Conservation (phyloP, 2,797 vertebrate species). For the Poliocrania exsul region DNA sequence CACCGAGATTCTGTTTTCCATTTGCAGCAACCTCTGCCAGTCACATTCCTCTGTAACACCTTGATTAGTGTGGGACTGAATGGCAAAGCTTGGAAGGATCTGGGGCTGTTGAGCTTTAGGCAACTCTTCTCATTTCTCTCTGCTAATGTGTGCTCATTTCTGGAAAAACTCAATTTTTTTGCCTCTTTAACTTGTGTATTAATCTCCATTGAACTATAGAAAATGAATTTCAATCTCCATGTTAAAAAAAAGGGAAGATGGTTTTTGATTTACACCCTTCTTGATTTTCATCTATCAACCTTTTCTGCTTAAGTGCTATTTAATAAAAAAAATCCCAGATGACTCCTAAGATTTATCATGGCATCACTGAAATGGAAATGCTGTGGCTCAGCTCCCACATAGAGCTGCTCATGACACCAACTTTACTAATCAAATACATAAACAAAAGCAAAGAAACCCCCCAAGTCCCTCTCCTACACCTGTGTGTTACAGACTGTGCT, state of each 20-base stretch:
- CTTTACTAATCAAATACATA: not conserved
- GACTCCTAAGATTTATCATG: not conserved
- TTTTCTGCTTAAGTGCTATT: slow-evolving; percentile 41
- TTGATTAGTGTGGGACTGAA: not conserved
- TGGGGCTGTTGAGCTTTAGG: not conserved
- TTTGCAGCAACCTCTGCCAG: not conserved
- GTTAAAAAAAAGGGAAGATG: not conserved
- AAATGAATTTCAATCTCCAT: slow-evolving; percentile 22
- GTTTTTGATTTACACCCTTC: slow-evolving; percentile 27
- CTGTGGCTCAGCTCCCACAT: not conserved
- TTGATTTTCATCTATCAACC: slow-evolving; percentile 54
- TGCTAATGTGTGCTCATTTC: not conserved
- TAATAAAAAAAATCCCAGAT: slow-evolving; percentile 25
- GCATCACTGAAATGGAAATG: not conserved
- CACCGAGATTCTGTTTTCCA: not conserved
- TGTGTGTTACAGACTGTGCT: not conserved
- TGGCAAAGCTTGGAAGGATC: not conserved
- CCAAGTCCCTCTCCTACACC: not conserved
- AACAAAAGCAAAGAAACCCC: not conserved
- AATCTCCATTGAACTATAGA: slow-evolving; percentile 32
- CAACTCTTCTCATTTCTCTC: not conserved
- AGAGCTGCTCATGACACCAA: not conserved
- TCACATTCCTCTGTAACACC: not conserved
- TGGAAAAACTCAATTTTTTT: not conserved
- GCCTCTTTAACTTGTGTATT: slow-evolving; percentile 10